Percentiles rank a stretch among this genome's conserved stretches.
phyloP scores from a whole-genome alignment of 2,888 invertebrate genomes.

The Caradrina clavipalpis region DNA sequence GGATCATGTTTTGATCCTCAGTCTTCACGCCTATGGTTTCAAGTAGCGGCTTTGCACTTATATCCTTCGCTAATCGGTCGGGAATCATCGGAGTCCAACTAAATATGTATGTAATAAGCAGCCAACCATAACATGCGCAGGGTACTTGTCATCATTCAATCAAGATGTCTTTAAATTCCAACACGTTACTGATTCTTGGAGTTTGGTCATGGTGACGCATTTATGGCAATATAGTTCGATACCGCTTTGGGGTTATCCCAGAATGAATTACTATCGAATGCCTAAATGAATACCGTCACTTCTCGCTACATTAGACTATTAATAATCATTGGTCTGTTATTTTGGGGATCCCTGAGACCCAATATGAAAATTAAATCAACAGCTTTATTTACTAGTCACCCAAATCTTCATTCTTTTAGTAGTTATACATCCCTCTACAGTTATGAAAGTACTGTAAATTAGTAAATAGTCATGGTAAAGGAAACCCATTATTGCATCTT shows the following conservation, averaged over 20 bases:
- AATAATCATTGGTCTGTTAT: neutral
- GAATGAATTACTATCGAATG: slow-evolving; percentile 19
- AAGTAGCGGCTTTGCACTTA: slow-evolving; percentile 40
- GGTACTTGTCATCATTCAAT: slow-evolving; percentile 45
- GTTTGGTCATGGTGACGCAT: slow-evolving; percentile 44
- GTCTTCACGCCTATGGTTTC: slow-evolving; percentile 54
- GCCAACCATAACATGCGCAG: slow-evolving; percentile 27
- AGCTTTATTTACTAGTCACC: neutral
- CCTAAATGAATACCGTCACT: neutral
- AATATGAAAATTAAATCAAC: neutral
- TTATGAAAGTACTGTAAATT: too few species aligned
- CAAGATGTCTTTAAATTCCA: slow-evolving; percentile 50
- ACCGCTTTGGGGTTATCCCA: slow-evolving; percentile 26
- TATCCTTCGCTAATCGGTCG: slow-evolving; percentile 30
- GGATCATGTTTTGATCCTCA: slow-evolving; percentile 48
- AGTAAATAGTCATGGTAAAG: too few species aligned
- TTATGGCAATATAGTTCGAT: slow-evolving; percentile 28
- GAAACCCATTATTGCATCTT: too few species aligned
- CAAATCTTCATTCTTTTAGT: neutral
- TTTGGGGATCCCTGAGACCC: neutral
- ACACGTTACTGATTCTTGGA: slow-evolving; percentile 51
- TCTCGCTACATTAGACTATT: neutral
- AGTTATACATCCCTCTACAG: neutral
- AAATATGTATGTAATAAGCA: slow-evolving; percentile 26
- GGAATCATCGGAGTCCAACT: slow-evolving; percentile 31